These are phyloP conservation scores for Buathra laborator DNA, from an alignment of 2,888 invertebrate species.

Conservation along the genomic window DNA sequence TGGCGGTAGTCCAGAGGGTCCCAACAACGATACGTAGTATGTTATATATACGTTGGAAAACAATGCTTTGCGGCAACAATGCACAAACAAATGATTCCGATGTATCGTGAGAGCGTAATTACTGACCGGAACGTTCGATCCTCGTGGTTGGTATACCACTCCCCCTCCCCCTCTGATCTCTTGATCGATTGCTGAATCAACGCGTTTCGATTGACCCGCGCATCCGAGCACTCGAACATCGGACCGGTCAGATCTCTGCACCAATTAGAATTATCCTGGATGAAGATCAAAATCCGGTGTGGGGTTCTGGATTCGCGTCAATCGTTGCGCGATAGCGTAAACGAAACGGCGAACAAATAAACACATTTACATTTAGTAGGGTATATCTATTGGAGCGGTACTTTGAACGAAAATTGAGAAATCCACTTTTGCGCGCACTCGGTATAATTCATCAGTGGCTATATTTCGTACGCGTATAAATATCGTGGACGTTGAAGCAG, in stretches of 20 bases:
- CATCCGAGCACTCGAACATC: slow-evolving; percentile 18
- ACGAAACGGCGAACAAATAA: background rate
- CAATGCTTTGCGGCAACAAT: slow-evolving; percentile 82
- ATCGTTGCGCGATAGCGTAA: background rate
- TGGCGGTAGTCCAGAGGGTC: slow-evolving; percentile 64
- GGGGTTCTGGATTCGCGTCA: background rate
- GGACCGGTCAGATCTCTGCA: slow-evolving; percentile 30
- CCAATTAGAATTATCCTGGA: slow-evolving; percentile 54
- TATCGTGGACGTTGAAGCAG: background rate
- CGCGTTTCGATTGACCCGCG: slow-evolving; percentile 77
- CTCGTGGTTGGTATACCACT: slow-evolving; percentile 26
- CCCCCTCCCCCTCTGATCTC: slow-evolving; percentile 54
- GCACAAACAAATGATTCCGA: slow-evolving; percentile 82
- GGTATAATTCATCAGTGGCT: background rate
- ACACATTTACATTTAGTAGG: background rate
- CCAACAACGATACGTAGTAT: slow-evolving; percentile 71
- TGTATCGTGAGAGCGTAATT: slow-evolving; percentile 79
- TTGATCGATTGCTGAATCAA: slow-evolving; percentile 79
- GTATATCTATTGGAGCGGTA: background rate
- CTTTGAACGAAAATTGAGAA: background rate
- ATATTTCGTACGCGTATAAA: background rate
- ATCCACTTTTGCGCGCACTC: background rate
- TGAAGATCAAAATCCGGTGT: slow-evolving; percentile 34
- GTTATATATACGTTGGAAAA: slow-evolving; percentile 72
- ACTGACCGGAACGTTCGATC: slow-evolving; percentile 73